These are phyloP conservation scores for Mormyrus proboscirostris DNA, from an alignment of 2,797 vertebrate species.

Conservation along the genomic window DNA sequence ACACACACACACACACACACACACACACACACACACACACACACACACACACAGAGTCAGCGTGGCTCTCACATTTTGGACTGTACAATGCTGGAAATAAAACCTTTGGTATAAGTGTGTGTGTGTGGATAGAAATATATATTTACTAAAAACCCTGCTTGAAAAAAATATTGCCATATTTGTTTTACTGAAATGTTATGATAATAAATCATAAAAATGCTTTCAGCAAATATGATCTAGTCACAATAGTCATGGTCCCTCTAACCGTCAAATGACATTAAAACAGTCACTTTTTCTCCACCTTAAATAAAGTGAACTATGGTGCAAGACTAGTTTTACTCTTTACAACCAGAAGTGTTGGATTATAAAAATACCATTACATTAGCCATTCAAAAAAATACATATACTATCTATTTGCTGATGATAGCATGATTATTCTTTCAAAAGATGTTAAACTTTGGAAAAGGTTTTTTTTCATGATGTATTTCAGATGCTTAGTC, in stretches of 20 bases:
- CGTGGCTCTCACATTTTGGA: background rate
- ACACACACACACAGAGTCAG: background rate
- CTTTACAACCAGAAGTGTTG: background rate
- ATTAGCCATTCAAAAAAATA: background rate
- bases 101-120: slow-evolving; percentile 9
- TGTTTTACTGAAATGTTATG: background rate
- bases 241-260: background rate
- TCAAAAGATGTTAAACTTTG: background rate
- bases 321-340: background rate
- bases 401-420: background rate
- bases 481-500: background rate
- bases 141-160: background rate
- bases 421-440: background rate
- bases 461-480: background rate
- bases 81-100: background rate
- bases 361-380: background rate
- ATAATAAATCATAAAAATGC: background rate
- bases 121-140: background rate
- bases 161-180: background rate
- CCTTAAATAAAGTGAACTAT: background rate
- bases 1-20: background rate
- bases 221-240: background rate
- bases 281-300: background rate
- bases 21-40: background rate
- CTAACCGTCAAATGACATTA: background rate